Conservation (phyloP, 2,888 invertebrate species). For the Drosophila gaucha region DNA sequence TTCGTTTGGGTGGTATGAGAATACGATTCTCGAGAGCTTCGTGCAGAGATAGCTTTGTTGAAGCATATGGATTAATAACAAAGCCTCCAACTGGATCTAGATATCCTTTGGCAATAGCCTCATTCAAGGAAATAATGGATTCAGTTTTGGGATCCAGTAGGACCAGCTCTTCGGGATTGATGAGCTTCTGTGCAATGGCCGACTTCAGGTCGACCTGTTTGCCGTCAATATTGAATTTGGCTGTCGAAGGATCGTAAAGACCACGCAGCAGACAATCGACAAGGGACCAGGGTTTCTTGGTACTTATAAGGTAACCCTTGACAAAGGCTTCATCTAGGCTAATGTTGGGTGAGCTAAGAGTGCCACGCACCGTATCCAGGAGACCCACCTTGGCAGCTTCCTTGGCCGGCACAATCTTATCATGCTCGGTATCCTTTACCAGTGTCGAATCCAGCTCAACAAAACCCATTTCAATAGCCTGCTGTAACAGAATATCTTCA, state of each 20-base stretch:
- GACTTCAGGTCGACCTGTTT: conserved; percentile 89
- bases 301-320: conserved; percentile 92
- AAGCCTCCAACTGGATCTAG: conserved; percentile 93
- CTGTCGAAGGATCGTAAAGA: conserved; percentile 90
- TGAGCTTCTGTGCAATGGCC: conserved; percentile 90
- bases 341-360: conserved; percentile 89
- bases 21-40: conserved; percentile 94
- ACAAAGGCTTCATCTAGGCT: conserved; percentile 92
- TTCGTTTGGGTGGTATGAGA: conserved; percentile 92
- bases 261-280: conserved; percentile 93
- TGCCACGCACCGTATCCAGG: conserved; percentile 89
- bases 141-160: conserved; percentile 92
- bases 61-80: conserved; percentile 90
- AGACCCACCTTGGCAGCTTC: conserved; percentile 90
- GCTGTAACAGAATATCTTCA: conserved; percentile 89
- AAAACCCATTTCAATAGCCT: conserved; percentile 90
- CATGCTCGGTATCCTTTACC: conserved; percentile 90
- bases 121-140: conserved; percentile 91
- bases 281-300: conserved; percentile 91
- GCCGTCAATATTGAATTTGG: conserved; percentile 89
- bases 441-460: conserved; percentile 90
- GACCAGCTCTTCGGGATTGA: conserved; percentile 91
- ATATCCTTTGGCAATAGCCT: conserved; percentile 91
- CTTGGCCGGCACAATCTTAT: conserved; percentile 88
- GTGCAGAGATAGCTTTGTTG: conserved; percentile 90